Evolutionary conservation across 2,113 vertebrate genomes (phyloP).

Genomic region (Misgurnus anguillicaudatus): DNA sequence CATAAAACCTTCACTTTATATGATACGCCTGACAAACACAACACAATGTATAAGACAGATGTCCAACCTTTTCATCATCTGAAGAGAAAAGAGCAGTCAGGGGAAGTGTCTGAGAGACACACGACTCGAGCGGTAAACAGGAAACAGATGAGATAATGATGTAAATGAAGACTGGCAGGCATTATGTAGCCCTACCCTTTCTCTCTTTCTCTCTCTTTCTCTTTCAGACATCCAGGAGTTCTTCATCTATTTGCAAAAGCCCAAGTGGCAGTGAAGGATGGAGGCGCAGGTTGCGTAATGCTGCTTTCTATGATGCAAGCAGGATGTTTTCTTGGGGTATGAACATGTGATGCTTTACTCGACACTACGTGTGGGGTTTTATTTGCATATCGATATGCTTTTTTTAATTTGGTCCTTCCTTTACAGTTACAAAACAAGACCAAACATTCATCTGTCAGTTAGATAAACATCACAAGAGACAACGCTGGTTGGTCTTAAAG

Average conservation of each 20-base stretch:
- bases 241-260: constrained; percentile 45
- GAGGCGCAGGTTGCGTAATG: constrained; percentile 44
- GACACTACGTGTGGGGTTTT: neutral
- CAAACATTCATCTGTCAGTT: neutral
- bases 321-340: constrained; percentile 19
- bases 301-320: constrained; percentile 33
- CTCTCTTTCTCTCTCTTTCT: constrained; percentile 16
- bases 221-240: constrained; percentile 34
- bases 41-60: neutral
- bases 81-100: constrained; percentile 1
- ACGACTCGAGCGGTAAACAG: constrained; percentile 42
- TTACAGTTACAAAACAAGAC: neutral
- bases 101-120: constrained; percentile 4
- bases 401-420: constrained; percentile 4
- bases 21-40: neutral
- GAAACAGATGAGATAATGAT: constrained; percentile 41
- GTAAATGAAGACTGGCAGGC: constrained; percentile 21
- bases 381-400: constrained; percentile 6
- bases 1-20: neutral
- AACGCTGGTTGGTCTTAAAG: too few relatives aligned
- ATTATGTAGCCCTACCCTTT: neutral
- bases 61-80: neutral
- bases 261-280: constrained; percentile 22
- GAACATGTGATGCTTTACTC: constrained; percentile 21
- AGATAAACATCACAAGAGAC: neutral